Evolutionary conservation across 2,797 vertebrate species (phyloP).

Genomic region (Sebastes vulpes): DNA sequence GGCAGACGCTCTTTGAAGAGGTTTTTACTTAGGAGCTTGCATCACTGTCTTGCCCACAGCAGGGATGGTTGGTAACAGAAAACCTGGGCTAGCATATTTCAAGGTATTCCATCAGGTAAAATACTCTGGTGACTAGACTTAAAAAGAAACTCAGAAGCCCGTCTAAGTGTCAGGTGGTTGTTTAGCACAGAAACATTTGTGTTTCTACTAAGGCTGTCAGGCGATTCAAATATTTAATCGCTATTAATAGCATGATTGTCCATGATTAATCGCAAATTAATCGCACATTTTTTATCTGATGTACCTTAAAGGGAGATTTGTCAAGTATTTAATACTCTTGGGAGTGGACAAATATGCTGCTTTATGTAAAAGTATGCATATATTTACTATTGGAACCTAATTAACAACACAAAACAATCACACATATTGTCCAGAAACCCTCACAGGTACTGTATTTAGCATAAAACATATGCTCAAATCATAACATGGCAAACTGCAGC

Average conservation of each 20-base stretch:
- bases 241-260: neutral
- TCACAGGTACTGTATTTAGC: no score
- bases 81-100: neutral
- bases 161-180: neutral
- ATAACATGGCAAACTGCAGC: no score
- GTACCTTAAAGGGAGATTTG: no score
- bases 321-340: no score
- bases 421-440: no score
- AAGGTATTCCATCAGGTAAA: neutral
- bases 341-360: no score
- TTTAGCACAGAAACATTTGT: neutral
- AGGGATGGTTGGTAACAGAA: neutral
- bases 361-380: no score
- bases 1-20: constrained; percentile 43
- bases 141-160: neutral
- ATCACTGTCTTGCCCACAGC: constrained; percentile 41
- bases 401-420: no score
- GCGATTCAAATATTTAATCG: neutral
- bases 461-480: no score
- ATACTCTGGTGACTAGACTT: neutral
- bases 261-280: neutral
- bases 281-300: no score
- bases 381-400: no score
- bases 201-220: neutral
- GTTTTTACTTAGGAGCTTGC: constrained; percentile 25